Base-by-base conservation (phyloP, 2,113 vertebrate genomes). In the Halichoerus grypus region DNA sequence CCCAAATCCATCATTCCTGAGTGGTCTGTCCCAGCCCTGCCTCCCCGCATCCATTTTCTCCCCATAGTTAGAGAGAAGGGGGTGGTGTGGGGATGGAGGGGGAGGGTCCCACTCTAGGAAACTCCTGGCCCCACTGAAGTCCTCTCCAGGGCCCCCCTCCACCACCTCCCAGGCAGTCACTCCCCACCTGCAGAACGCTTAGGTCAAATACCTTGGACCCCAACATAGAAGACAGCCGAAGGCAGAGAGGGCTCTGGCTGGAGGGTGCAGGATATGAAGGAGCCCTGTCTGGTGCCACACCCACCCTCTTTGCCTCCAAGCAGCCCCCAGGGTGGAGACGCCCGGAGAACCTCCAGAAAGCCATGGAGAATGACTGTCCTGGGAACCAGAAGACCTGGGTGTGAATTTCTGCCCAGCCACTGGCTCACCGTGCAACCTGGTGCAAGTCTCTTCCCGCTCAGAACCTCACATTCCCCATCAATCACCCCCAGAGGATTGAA, bases 21-120 rank as follows among this genome's bases (percentile, higher is more conserved):
- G 22, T 31, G 53, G 3, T 57, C 76, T 80, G 63, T 84, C 87
- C 90, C 57, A 77, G 55, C 7, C 67, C 88, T 69, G 24, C 12
- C 10, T 71, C 11, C 63, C 5, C 57, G 36, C 33, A 57, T 79
- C 72, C 86, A 69, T 97, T 94, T 97, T 95, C 46, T 71, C 80
- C 67, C 36, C 22, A 16, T 42, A 59, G 55, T 51, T 26, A 46
- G 51, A 80, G 74, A 80, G 51, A 90, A 90, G n/a, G 15, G 5
- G 10, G 14, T 9, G 1, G 5, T 4, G 9, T 18, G 46, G 71
- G 24, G 57, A 13, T 22, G 72, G 71, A 86, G 28, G 5, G 24
- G 59, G 4, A 76, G n/a, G 21, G 9, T 51, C 8, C 59, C 21
- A 3, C 13, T 82, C 82, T 24, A 15, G 77, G 33, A 86, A 31